Evolutionary conservation across 2,888 invertebrate species (phyloP).

Genomic region (Calliscelio sp.): DNA sequence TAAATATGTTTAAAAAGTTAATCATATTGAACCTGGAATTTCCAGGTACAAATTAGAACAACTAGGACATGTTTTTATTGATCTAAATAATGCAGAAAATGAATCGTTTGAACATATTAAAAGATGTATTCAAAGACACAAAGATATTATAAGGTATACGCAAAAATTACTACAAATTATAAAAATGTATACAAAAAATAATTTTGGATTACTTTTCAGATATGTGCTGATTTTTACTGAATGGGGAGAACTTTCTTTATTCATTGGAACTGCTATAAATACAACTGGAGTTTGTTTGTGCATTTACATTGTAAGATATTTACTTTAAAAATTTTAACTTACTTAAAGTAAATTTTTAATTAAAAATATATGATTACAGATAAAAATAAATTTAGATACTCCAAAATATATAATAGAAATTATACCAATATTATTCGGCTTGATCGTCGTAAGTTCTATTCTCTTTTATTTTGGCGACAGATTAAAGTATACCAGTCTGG

Average conservation of each 20-base stretch:
- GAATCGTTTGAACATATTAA: not conserved
- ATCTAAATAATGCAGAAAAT: not conserved
- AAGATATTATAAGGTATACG: constrained; percentile 20
- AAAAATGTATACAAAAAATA: not conserved
- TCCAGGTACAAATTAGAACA: constrained; percentile 26
- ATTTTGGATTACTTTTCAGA: constrained; percentile 6
- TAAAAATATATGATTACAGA: constrained; percentile 1
- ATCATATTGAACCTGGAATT: no score
- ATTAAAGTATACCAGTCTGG: not conserved
- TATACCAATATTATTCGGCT: constrained; percentile 24
- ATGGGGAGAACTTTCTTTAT: constrained; percentile 16
- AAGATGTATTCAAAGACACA: constrained; percentile 14
- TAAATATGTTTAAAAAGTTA: no score
- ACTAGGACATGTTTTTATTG: not conserved
- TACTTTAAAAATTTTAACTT: not conserved
- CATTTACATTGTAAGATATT: constrained; percentile 39
- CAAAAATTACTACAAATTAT: not conserved
- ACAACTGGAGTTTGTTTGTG: constrained; percentile 32
- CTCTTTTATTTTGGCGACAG: constrained; percentile 22
- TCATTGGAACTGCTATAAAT: constrained; percentile 21
- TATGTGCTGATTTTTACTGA: not conserved
- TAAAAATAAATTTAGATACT: constrained; percentile 19
- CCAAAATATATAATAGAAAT: constrained; percentile 28
- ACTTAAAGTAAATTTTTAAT: no score
- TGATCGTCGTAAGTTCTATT: constrained; percentile 1